phyloP scores from a whole-genome alignment of 2,797 vertebrate genomes.

The Platalea minor region DNA sequence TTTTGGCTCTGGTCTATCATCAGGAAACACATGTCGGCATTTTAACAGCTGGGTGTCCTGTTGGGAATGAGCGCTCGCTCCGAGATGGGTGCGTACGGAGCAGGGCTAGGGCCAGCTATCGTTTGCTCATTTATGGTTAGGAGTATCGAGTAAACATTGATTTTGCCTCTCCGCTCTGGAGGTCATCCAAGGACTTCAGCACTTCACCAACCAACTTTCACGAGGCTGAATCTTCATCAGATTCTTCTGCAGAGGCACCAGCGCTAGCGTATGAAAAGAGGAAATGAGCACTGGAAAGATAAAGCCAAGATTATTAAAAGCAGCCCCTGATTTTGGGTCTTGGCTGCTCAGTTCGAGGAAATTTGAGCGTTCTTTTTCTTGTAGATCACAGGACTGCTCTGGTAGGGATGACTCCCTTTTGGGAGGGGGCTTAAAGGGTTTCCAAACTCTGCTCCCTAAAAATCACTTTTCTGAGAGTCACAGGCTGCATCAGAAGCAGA shows the following conservation, averaged over 20 bases:
- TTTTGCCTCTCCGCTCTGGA: neutral
- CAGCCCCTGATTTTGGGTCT: neutral
- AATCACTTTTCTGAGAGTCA: neutral
- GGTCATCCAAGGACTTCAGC: neutral
- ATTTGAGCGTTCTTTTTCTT: neutral
- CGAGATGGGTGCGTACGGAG: fast-evolving
- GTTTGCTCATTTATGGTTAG: neutral
- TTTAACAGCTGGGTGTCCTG: neutral
- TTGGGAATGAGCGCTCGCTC: neutral
- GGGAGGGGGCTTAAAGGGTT: neutral
- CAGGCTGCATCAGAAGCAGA: neutral
- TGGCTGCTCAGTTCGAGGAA: neutral
- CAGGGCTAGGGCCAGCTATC: neutral
- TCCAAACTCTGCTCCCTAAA: neutral
- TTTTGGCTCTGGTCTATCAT: neutral
- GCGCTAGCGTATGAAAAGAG: neutral
- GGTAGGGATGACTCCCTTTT: neutral
- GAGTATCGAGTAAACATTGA: neutral
- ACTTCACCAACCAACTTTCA: neutral
- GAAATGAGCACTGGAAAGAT: neutral
- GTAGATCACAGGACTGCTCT: neutral
- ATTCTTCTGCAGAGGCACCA: neutral
- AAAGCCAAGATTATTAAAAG: neutral
- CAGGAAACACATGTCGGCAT: conserved; percentile 25
- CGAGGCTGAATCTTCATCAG: neutral